Evolutionary conservation across 2,113 vertebrate species (phyloP), one percentile per base, ranked within the genome.

Genomic region (Rhinopithecus roxellana): DNA sequence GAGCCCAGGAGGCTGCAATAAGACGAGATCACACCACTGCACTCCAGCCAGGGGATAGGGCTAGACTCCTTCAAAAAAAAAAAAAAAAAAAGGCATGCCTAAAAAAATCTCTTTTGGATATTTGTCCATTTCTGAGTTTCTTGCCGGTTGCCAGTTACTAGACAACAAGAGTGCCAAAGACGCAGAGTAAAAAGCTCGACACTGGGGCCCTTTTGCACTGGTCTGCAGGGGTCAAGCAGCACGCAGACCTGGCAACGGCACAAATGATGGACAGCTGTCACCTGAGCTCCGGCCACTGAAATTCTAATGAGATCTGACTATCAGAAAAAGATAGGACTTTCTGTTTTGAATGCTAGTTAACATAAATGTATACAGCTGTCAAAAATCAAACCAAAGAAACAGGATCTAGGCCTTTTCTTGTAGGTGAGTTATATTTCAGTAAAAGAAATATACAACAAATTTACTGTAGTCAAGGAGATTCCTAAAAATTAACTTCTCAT

Each of bases 231-330:
- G 48, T 0, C 30, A 22, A 30, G 90, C 38, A 8, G 6, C 35
- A 59, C 1, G 13, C 23, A 48, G 57, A 2, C 10, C 8, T 50
- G 3, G 6, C 1, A 13, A 1, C 0, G 1, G 67, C 10, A 40
- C 30, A 22, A 27, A 23, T 0, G 1, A 17, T 0, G 32, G 61
- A 27, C 20, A 22, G 5, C 8, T 50, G 3, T 20, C 30, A 23
- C 6, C 35, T 0, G 9, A 43, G 3, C 18, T 22, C 22, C 23
- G 2, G 88, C 16, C 61, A 48, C n/a, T 8, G 2, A 5, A 35
- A 35, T 11, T 12, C 45, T 67, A 32, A 1, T 0, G 25, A 67
- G 30, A 32, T 2, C 0, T 0, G 40, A 18, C 30, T 7, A n/a
- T 25, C 22, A 9, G 1, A 67, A 25, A 35, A 52, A 35, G 8